These are phyloP conservation scores for Bombus polaris DNA, from an alignment of 1,140 invertebrate genomes.

Conservation along the genomic window DNA sequence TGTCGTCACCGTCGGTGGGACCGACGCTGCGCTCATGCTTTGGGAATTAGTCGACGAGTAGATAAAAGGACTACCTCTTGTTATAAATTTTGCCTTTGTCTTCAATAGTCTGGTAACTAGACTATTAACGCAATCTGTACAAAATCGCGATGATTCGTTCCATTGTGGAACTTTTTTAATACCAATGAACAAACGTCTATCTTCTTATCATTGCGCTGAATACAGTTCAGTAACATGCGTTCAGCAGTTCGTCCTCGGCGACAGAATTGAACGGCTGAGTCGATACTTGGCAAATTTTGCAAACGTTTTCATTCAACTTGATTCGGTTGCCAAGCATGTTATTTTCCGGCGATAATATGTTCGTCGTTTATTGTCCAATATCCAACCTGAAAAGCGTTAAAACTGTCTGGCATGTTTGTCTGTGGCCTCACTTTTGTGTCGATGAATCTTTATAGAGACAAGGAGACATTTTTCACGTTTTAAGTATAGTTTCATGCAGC, in stretches of 20 bases:
- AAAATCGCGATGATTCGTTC: neutral
- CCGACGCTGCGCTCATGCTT: conserved; percentile 95
- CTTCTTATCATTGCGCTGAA: neutral
- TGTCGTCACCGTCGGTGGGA: conserved; percentile 94
- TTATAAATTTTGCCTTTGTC: neutral
- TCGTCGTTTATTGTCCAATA: neutral
- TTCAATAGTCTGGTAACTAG: neutral
- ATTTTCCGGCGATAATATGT: neutral
- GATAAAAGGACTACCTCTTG: neutral
- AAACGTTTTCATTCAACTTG: neutral
- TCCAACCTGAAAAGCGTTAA: neutral
- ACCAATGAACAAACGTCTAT: neutral
- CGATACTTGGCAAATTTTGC: neutral
- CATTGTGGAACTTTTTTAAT: conserved; percentile 12
- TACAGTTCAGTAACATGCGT: neutral
- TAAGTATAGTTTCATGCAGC: neutral
- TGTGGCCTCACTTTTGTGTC: too few relatives aligned
- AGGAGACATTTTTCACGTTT: neutral
- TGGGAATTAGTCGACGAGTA: conserved; percentile 94
- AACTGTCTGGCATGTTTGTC: neutral
- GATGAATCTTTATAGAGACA: neutral
- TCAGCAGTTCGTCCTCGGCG: too few relatives aligned
- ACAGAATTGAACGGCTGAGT: neutral
- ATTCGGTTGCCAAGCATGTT: neutral
- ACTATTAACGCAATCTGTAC: neutral